These are phyloP conservation scores for Formica exsecta DNA, from an alignment of 1,140 invertebrate genomes.

Conservation along the genomic window DNA sequence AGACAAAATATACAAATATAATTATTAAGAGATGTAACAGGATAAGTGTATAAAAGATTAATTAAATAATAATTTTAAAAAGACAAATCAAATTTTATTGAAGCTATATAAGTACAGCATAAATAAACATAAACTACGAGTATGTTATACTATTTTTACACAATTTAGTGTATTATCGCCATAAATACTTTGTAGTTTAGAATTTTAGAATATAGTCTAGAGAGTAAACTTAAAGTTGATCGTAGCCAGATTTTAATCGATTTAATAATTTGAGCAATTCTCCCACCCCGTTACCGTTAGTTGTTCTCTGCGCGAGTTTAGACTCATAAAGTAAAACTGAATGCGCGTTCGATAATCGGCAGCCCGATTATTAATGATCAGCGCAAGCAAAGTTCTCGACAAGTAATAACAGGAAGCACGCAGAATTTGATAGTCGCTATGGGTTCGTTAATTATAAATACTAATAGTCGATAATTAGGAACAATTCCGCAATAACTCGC, in stretches of 20 bases:
- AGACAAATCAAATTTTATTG: no score
- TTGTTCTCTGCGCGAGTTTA: conserved; percentile 13
- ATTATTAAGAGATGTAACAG: not conserved
- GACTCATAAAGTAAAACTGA: conserved; percentile 15
- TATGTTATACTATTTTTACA: no score
- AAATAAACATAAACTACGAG: no score
- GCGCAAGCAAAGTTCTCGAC: conserved; percentile 49
- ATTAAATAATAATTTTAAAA: not conserved
- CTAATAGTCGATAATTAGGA: conserved; percentile 60
- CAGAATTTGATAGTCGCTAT: conserved; percentile 60
- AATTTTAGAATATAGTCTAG: not conserved
- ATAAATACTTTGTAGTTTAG: not conserved
- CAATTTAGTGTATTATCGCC: not conserved
- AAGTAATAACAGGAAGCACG: conserved; percentile 54
- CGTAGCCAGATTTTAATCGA: not conserved
- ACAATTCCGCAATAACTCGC: conserved; percentile 41
- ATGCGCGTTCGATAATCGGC: conserved; percentile 22
- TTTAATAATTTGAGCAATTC: conserved; percentile 19
- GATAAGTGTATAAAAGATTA: not conserved
- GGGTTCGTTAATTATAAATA: conserved; percentile 68
- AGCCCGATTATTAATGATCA: conserved; percentile 53
- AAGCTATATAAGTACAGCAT: no score
- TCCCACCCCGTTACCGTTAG: not conserved
- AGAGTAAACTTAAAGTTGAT: not conserved
- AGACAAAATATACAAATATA: no score